Percentiles rank a stretch among this genome's conserved stretches.
These are phyloP conservation scores for Ageneiosus marmoratus DNA, from an alignment of 2,113 vertebrate genomes.

Conservation along the genomic window DNA sequence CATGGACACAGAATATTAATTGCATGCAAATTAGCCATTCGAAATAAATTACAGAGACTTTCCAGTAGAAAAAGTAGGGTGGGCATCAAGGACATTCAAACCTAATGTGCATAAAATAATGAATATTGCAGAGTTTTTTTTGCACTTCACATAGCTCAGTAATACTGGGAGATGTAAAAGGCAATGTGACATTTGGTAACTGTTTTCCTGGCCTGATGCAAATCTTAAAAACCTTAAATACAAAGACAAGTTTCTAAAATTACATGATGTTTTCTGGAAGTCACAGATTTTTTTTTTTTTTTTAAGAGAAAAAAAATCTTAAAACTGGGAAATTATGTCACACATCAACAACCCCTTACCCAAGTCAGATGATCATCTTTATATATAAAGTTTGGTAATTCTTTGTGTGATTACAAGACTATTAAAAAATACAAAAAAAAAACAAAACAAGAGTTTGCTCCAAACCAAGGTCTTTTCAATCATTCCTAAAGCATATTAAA, in stretches of 20 bases:
- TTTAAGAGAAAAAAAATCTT: too few species aligned
- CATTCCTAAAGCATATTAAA: background rate
- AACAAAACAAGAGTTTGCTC: background rate
- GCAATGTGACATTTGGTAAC: background rate
- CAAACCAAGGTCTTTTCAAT: background rate
- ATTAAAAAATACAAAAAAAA: background rate
- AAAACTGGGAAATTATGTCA: background rate
- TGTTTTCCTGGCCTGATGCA: background rate
- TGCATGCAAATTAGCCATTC: slow-evolving; percentile 63
- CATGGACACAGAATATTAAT: slow-evolving; percentile 67
- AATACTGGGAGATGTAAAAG: background rate
- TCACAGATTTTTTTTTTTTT: background rate
- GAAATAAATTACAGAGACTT: slow-evolving; percentile 45
- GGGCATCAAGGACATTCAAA: slow-evolving; percentile 26
- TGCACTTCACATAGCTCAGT: background rate
- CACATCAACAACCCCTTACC: background rate
- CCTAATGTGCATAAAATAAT: slow-evolving; percentile 35
- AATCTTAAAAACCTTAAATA: background rate
- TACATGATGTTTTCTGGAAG: background rate
- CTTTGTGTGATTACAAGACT: background rate
- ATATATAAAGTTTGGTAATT: background rate
- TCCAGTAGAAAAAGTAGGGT: slow-evolving; percentile 7
- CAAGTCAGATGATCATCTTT: background rate
- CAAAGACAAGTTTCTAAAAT: background rate
- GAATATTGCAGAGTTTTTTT: slow-evolving; percentile 14